Percentiles rank a stretch among this genome's conserved stretches.
These are phyloP conservation scores for Dendrolimus pini DNA, from an alignment of 2,888 invertebrate species.

Conservation along the genomic window DNA sequence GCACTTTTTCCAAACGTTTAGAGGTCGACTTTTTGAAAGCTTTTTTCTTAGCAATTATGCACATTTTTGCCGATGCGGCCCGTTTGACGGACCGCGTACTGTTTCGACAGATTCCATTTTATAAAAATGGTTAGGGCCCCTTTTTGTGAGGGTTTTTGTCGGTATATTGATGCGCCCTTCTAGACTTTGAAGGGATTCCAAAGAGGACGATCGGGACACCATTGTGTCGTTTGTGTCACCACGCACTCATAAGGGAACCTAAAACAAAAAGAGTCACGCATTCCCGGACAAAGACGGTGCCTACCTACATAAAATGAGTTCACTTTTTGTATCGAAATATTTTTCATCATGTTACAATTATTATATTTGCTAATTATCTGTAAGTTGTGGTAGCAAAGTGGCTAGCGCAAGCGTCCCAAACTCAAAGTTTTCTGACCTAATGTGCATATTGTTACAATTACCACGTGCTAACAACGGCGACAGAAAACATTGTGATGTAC, in stretches of 20 bases:
- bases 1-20: conserved; percentile 73
- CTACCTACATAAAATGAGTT: background rate
- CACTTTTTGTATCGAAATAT: background rate
- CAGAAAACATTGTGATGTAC: no score
- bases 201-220: conserved; percentile 29
- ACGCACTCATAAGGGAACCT: background rate
- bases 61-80: conserved; percentile 71
- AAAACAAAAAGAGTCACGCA: background rate
- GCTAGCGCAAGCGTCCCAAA: no score
- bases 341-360: no score
- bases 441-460: no score
- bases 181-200: conserved; percentile 62
- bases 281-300: background rate
- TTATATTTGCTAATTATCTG: no score
- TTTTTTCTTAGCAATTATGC: conserved; percentile 75
- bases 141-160: conserved; percentile 66
- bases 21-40: conserved; percentile 68
- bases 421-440: no score
- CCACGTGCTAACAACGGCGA: no score
- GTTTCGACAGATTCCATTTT: conserved; percentile 62
- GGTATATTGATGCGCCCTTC: conserved; percentile 60
- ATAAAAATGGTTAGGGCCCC: conserved; percentile 60
- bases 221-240: conserved; percentile 28
- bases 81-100: conserved; percentile 44
- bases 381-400: no score